Evolutionary conservation across 2,888 invertebrate genomes (phyloP).

Genomic region (Neelides folsomi): DNA sequence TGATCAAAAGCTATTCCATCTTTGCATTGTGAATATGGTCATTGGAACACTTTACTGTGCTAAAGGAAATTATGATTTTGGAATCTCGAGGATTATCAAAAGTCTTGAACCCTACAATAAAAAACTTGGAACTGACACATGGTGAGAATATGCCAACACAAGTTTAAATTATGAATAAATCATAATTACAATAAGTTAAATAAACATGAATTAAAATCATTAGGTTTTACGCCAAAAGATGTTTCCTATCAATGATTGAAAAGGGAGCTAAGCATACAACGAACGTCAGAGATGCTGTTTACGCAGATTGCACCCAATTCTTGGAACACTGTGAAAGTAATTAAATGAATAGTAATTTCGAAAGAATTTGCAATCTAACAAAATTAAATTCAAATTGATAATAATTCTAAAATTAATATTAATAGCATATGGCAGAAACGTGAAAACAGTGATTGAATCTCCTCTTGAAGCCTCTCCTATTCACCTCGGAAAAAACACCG

Average conservation of each 20-base stretch:
- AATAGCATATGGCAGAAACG: constrained; percentile 66
- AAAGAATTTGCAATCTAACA: not conserved
- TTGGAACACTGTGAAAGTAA: constrained; percentile 74
- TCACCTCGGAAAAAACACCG: constrained; percentile 68
- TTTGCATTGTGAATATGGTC: constrained; percentile 96
- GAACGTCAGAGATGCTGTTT: constrained; percentile 68
- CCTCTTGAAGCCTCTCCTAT: constrained; percentile 58
- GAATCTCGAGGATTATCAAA: constrained; percentile 91
- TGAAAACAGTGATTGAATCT: constrained; percentile 68
- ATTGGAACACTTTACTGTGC: constrained; percentile 97
- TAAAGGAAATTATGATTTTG: constrained; percentile 98
- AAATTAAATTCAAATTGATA: no score
- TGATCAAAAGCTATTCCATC: constrained; percentile 82
- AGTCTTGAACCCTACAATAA: constrained; percentile 87
- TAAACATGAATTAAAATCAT: no score
- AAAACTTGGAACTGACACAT: constrained; percentile 93
- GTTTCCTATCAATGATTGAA: constrained; percentile 83
- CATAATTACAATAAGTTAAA: no score
- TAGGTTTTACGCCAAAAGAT: constrained; percentile 81
- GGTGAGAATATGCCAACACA: constrained; percentile 44
- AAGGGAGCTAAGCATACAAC: constrained; percentile 82
- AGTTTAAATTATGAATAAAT: not conserved
- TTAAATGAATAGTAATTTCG: not conserved
- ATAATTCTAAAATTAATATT: constrained; percentile 22
- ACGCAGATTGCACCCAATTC: constrained; percentile 76